Evolutionary conservation across 2,888 invertebrate genomes (phyloP).

Genomic region (Dendrolimus pini): DNA sequence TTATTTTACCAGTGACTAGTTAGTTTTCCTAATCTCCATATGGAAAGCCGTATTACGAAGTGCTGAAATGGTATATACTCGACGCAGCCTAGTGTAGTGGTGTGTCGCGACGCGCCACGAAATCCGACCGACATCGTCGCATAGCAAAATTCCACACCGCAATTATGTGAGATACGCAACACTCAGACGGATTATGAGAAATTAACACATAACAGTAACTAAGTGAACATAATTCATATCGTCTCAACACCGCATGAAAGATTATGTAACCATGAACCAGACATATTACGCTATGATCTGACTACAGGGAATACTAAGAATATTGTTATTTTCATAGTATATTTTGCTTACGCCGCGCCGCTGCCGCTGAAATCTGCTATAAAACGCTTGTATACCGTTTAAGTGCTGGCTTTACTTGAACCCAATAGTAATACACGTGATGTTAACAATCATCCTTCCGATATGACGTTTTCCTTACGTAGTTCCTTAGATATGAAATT

Average conservation of each 20-base stretch:
- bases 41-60: conserved; percentile 7
- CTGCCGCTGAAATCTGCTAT: too few relatives aligned
- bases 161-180: conserved; percentile 60
- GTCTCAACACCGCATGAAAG: conserved; percentile 20
- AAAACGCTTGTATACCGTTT: too few relatives aligned
- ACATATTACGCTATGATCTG: not conserved
- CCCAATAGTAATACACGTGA: too few relatives aligned
- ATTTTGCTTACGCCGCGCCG: too few relatives aligned
- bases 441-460: too few relatives aligned
- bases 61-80: conserved; percentile 7
- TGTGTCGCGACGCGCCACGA: conserved; percentile 20
- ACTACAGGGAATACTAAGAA: not conserved
- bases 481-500: too few relatives aligned
- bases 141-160: conserved; percentile 55
- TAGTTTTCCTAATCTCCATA: too few relatives aligned
- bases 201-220: conserved; percentile 56
- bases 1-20: too few relatives aligned
- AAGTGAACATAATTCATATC: conserved; percentile 55
- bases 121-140: conserved; percentile 38
- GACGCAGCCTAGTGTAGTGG: not conserved
- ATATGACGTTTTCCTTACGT: too few relatives aligned
- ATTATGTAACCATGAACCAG: conserved; percentile 1
- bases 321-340: not conserved
- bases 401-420: too few relatives aligned
- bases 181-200: conserved; percentile 66